These are phyloP conservation scores for Volucella inflata DNA, from an alignment of 2,888 invertebrate genomes.

Conservation along the genomic window DNA sequence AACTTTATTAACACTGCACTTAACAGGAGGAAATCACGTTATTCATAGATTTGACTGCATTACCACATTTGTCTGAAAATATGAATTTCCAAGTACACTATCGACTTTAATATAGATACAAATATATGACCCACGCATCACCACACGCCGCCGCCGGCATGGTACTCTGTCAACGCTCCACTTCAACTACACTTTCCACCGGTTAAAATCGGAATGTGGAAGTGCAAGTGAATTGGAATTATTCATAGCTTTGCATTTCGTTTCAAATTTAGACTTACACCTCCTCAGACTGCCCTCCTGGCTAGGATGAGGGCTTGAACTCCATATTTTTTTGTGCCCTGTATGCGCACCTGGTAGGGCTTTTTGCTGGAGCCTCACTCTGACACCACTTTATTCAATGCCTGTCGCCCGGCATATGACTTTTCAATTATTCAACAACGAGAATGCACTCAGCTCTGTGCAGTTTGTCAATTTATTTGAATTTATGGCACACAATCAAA, in stretches of 20 bases:
- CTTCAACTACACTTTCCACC: neutral
- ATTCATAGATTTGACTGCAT: conserved; percentile 47
- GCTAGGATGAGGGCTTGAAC: conserved; percentile 1
- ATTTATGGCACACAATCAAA: conserved; percentile 76
- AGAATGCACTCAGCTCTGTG: conserved; percentile 73
- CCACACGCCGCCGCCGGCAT: neutral
- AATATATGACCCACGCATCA: conserved; percentile 30
- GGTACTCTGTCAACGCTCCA: conserved; percentile 11
- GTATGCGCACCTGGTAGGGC: conserved; percentile 52
- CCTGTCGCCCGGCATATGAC: conserved; percentile 72
- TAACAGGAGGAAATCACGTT: conserved; percentile 27
- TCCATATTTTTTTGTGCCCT: conserved; percentile 21
- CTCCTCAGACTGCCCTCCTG: conserved; percentile 66
- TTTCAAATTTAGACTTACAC: conserved; percentile 72
- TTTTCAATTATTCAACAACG: conserved; percentile 75
- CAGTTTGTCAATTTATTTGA: conserved; percentile 76
- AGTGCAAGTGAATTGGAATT: conserved; percentile 79
- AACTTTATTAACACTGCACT: conserved; percentile 55
- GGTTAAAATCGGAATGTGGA: conserved; percentile 4
- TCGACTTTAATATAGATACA: neutral
- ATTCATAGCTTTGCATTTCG: conserved; percentile 79
- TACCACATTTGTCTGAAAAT: conserved; percentile 33
- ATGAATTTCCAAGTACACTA: conserved; percentile 53
- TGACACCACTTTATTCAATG: conserved; percentile 63
- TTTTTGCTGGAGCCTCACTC: conserved; percentile 6